Conservation (phyloP, 2,797 vertebrate species). For the Distichodus sexfasciatus region DNA sequence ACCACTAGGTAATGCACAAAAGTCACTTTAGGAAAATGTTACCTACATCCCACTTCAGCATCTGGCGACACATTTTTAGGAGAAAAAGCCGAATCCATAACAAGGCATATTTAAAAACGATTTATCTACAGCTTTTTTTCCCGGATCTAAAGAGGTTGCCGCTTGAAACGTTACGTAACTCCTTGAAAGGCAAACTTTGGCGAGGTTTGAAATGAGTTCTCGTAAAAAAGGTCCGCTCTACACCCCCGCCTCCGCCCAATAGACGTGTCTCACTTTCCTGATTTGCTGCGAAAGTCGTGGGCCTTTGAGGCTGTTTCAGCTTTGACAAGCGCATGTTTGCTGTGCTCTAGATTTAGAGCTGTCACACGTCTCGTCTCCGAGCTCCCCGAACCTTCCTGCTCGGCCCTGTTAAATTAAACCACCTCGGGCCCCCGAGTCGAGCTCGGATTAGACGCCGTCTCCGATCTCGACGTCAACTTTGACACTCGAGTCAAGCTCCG, state of each 20-base stretch:
- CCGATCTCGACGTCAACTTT: constrained; percentile 29
- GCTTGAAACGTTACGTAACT: not conserved
- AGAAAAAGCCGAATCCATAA: no score
- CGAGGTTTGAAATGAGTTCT: not conserved
- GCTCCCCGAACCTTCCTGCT: not conserved
- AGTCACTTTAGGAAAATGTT: no score
- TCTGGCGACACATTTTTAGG: no score
- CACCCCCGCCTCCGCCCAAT: no score
- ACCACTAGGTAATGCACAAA: no score
- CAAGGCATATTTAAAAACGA: not conserved
- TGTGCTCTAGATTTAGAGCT: constrained; percentile 35
- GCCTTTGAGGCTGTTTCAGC: constrained; percentile 12
- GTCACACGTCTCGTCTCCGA: constrained; percentile 22
- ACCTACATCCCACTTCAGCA: no score
- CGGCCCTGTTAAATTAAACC: constrained; percentile 12
- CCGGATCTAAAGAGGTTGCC: not conserved
- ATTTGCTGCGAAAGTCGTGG: not conserved
- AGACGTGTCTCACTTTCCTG: not conserved
- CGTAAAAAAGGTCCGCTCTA: not conserved
- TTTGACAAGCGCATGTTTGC: constrained; percentile 15
- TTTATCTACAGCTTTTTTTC: not conserved
- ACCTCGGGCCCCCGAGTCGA: constrained; percentile 17
- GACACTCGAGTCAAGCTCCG: constrained; percentile 23
- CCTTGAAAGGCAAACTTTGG: not conserved
- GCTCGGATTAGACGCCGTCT: constrained; percentile 28